Evolutionary conservation across 2,797 vertebrate species (phyloP).

Genomic region (Garrulus glandarius): DNA sequence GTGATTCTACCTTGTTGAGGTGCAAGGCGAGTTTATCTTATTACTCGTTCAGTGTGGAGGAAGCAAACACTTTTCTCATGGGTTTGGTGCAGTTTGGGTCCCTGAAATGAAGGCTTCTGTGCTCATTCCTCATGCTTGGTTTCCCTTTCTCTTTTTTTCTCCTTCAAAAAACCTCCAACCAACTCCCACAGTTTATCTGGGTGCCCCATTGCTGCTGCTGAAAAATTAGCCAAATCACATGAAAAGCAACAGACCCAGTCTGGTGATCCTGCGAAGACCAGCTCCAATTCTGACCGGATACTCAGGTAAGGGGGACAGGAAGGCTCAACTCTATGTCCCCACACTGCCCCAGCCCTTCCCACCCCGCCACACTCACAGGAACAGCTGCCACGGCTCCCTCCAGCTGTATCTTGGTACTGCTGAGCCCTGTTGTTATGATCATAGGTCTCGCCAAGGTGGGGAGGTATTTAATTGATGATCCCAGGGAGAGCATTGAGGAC

Average conservation of each 20-base stretch:
- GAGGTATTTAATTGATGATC: slow-evolving; percentile 61
- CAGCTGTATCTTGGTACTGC: not conserved
- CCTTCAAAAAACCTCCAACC: not conserved
- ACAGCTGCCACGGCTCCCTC: not conserved
- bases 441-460: slow-evolving; percentile 48
- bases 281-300: slow-evolving; percentile 91
- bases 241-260: slow-evolving; percentile 86
- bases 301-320: slow-evolving; percentile 80
- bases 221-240: slow-evolving; percentile 92
- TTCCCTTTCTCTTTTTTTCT: slow-evolving; percentile 1
- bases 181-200: slow-evolving; percentile 86
- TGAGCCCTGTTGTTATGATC: not conserved
- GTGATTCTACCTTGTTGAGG: not conserved
- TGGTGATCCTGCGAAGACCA: slow-evolving; percentile 86
- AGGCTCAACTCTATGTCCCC: not conserved
- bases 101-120: not conserved
- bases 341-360: not conserved
- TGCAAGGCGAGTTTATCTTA: not conserved
- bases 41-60: not conserved
- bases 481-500: slow-evolving; percentile 45
- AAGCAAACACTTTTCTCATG: not conserved
- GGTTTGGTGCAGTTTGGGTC: not conserved
- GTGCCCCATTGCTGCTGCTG: slow-evolving; percentile 95
- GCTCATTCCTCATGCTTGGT: not conserved
- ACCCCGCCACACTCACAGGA: accelerated